Percentiles rank a stretch among this genome's conserved stretches.
phyloP scores from a whole-genome alignment of 2,113 vertebrate species.

The Silurus meridionalis region DNA sequence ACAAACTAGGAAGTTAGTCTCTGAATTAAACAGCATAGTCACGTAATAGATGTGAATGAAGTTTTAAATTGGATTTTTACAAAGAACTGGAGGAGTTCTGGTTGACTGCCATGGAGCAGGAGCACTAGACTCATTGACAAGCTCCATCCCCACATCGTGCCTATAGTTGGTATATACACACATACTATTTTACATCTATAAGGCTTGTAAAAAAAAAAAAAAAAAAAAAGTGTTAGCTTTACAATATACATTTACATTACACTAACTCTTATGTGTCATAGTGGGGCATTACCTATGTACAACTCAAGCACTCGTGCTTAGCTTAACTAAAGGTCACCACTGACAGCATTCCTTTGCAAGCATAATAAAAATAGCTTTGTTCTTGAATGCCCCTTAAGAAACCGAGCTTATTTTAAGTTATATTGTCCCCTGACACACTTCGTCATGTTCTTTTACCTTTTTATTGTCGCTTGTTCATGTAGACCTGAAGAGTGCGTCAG shows the following conservation, averaged over 20 bases:
- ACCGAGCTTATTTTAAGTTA: constrained; percentile 69
- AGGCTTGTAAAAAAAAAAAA: constrained; percentile 69
- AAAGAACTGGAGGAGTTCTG: not conserved
- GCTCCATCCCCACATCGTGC: constrained; percentile 71
- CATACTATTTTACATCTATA: constrained; percentile 68
- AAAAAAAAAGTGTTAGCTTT: constrained; percentile 74
- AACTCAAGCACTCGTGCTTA: constrained; percentile 66
- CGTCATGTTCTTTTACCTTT: constrained; percentile 11
- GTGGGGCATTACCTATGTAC: constrained; percentile 70
- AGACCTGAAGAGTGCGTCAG: constrained; percentile 44
- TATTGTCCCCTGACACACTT: constrained; percentile 17
- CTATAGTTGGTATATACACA: constrained; percentile 72
- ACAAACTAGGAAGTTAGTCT: not conserved
- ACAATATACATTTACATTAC: constrained; percentile 72
- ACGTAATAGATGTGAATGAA: not conserved
- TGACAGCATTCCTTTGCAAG: constrained; percentile 63
- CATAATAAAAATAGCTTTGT: constrained; percentile 64
- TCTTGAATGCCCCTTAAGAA: constrained; percentile 68
- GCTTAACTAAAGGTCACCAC: constrained; percentile 59
- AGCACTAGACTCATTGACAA: constrained; percentile 48
- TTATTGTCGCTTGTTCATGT: constrained; percentile 29
- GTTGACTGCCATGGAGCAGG: constrained; percentile 13
- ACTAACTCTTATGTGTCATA: constrained; percentile 59
- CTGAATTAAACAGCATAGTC: not conserved
- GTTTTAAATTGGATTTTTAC: constrained; percentile 14